Conservation (phyloP, 2,797 vertebrate genomes). For the Girardinus metallicus region DNA sequence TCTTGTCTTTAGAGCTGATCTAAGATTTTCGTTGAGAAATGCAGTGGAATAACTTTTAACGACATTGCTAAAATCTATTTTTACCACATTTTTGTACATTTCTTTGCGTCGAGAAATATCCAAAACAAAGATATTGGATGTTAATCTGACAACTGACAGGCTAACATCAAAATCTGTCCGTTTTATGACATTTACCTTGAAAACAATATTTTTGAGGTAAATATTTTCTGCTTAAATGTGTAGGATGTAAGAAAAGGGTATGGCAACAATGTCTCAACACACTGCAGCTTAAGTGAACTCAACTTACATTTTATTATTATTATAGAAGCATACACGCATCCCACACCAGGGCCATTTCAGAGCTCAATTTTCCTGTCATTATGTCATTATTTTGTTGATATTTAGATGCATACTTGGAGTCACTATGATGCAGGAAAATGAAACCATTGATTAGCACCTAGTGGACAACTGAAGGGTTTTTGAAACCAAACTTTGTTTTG, state of each 20-base stretch:
- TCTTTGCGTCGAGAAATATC: not conserved
- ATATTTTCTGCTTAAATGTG: not conserved
- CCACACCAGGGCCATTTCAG: not conserved
- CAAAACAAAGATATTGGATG: not conserved
- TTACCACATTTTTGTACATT: not conserved
- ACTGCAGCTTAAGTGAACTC: too few species aligned
- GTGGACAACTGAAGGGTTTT: not conserved
- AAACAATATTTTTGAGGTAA: not conserved
- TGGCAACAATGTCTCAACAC: too few species aligned
- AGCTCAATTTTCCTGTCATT: not conserved
- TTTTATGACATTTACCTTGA: too few species aligned
- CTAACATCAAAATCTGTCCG: too few species aligned
- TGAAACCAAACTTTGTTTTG: not conserved
- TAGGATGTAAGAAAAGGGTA: not conserved
- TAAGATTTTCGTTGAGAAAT: not conserved
- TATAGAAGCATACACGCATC: too few species aligned
- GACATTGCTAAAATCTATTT: fast-evolving
- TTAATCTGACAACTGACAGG: not conserved
- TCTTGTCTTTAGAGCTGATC: not conserved
- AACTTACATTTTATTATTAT: too few species aligned
- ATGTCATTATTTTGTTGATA: not conserved
- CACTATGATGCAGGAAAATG: not conserved
- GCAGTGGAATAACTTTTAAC: not conserved
- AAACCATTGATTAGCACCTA: not conserved
- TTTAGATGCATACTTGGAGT: not conserved